Percentiles rank a stretch among this genome's conserved stretches.
Evolutionary conservation across 1,140 invertebrate species (phyloP).

Genomic region (Drosophila lowei): DNA sequence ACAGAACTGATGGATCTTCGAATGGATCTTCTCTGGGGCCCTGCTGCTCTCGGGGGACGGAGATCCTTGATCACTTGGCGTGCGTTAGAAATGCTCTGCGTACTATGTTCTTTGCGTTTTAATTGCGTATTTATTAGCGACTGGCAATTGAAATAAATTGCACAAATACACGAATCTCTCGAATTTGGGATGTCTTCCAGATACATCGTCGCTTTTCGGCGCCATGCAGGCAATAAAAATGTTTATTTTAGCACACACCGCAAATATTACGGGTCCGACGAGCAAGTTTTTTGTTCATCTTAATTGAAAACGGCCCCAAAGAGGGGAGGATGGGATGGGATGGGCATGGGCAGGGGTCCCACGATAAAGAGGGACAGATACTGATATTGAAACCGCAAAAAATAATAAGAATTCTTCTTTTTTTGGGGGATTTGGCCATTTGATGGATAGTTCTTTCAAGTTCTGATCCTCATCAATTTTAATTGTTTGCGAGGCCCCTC

Average conservation of each 20-base stretch:
- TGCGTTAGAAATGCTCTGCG: conserved; percentile 39
- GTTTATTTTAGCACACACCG: conserved; percentile 65
- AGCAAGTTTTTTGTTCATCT: conserved; percentile 59
- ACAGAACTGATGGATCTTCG: conserved; percentile 11
- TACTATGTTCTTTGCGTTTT: conserved; percentile 62
- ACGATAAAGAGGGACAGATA: conserved; percentile 22
- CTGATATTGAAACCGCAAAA: conserved; percentile 18
- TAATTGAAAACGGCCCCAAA: conserved; percentile 58
- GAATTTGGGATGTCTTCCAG: conserved; percentile 40
- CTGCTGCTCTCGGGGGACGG: background rate
- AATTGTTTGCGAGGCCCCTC: conserved; percentile 48
- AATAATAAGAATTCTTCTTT: conserved; percentile 8
- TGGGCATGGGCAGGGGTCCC: background rate
- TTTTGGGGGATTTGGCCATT: conserved; percentile 43
- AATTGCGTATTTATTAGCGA: conserved; percentile 70
- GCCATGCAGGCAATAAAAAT: conserved; percentile 71
- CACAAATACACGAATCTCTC: conserved; percentile 43
- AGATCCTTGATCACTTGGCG: conserved; percentile 53
- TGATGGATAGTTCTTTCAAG: conserved; percentile 44
- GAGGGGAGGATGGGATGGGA: conserved; percentile 5
- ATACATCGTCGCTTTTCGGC: conserved; percentile 53
- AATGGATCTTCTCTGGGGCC: conserved; percentile 20
- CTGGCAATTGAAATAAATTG: conserved; percentile 71
- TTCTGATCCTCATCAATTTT: conserved; percentile 53
- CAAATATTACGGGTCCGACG: conserved; percentile 38